Conservation (phyloP, 2,797 vertebrate species). For the Scomberomorus guttatus region DNA sequence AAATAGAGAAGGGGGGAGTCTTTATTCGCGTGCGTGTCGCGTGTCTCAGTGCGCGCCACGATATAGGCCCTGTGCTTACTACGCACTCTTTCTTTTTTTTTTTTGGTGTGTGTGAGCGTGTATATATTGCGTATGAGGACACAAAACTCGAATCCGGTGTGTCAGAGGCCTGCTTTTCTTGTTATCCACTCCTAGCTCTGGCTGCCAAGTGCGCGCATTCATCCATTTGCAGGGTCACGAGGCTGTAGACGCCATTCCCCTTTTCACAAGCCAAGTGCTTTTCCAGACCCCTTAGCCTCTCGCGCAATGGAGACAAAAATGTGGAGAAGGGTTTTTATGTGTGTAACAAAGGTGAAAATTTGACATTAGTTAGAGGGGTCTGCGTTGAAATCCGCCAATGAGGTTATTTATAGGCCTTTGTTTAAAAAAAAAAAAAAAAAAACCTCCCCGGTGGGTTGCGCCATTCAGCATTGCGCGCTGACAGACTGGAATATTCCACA, state of each 20-base stretch:
- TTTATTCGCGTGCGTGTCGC: slow-evolving; percentile 29
- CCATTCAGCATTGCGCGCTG: slow-evolving; percentile 58
- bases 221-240: slow-evolving; percentile 63
- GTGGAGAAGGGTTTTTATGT: neutral
- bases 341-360: slow-evolving; percentile 26
- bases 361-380: neutral
- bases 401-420: slow-evolving; percentile 71
- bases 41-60: neutral
- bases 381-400: slow-evolving; percentile 12
- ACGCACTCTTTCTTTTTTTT: neutral
- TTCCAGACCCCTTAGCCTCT: neutral
- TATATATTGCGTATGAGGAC: neutral
- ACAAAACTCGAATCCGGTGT: neutral
- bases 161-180: slow-evolving; percentile 73
- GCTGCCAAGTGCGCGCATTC: slow-evolving; percentile 48
- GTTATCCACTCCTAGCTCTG: slow-evolving; percentile 30
- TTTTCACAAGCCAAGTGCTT: neutral
- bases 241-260: slow-evolving; percentile 24
- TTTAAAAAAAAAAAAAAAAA: slow-evolving; percentile 12
- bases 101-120: neutral
- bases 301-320: neutral
- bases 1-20: slow-evolving; percentile 14
- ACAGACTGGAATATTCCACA: slow-evolving; percentile 81
- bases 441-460: slow-evolving; percentile 60
- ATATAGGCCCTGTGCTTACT: neutral